Evolutionary conservation across 2,888 invertebrate genomes (phyloP), one percentile per base, ranked within the genome.

Genomic region (Itoplectis maculator): DNA sequence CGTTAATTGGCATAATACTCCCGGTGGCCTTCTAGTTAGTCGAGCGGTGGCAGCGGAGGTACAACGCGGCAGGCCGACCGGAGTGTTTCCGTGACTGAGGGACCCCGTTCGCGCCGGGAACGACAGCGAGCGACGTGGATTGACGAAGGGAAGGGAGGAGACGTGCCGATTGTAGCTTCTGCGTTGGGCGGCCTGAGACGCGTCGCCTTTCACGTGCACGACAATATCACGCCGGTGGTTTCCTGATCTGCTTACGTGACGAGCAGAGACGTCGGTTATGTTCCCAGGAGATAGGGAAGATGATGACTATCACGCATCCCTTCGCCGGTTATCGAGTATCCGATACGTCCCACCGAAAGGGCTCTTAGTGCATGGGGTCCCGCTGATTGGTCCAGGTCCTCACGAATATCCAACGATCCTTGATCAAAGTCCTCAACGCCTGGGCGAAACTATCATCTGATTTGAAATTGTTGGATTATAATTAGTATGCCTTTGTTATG

Each of bases 1-100:
- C 85, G 87, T 86, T 89, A 90, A 90, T 89, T 90, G 89, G 88
- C 86, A 87, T 89, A 89, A 90, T 89, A 88, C 88, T 87, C 87
- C 85, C 85, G 82, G 84, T 85, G 83, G 84, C 85, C 85, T 87
- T 81, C 75, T 84, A 85, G 87, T 87, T 87, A 84, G 85, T 75
- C 76, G 79, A 84, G 78, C 76, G 78, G 75, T 45, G 69, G 56
- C 66, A 42, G 51, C 40, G 59, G 63, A 51, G 37, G 54, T 40
- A 37, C 29, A 29, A 13, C 47, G 29, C 65, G 47, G 65, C 29
- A 29, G 13, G 47, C 23, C 29, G 45, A 20, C 18, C 61, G 49
- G 51, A 49, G 49, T 29, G 45, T 59, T 20, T 70, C 56, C 70
- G 45, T 56, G 66, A 82, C 75, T 72, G 70, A 76, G 70, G 51